Evolutionary conservation across 1,140 invertebrate genomes (phyloP), one percentile per base, ranked within the genome.

Genomic region (Scylla paramamosain): DNA sequence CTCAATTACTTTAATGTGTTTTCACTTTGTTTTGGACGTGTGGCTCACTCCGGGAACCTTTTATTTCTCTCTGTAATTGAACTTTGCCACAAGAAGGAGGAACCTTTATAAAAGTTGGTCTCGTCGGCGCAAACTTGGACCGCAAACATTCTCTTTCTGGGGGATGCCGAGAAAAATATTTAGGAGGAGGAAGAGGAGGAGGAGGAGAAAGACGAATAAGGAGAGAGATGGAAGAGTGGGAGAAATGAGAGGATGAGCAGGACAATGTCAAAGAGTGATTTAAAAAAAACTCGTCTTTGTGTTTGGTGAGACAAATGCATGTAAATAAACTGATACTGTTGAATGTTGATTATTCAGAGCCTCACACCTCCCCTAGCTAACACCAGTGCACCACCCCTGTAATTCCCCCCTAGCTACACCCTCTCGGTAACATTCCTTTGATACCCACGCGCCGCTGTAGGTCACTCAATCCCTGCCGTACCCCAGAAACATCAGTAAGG

Each of bases 1-100:
- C 67, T 84, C 91, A 84, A 93, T 93, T 93, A 46, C 91, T 93
- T 84, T 93, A 93, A 93, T 93, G 91, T 93, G 77, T 84, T 93
- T 93, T 93, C 91, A 45, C 45, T 45, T 83, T 93, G 67, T 77
- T 92, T 92, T 93, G 67, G 77, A 93, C 77, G 90, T 91, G 52
- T 32, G 52, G 90, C 52, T 67, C 52, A 91, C 90, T 91, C 52
- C 89, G 25, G 67, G 46, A 20, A 52, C 29, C 90, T 91, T 91
- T 91, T 91, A 91, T 91, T 91, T 91, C 90, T 77, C 12, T 10
- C 52, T 77, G 52, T 91, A 91, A 91, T 91, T 91, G 90, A 31
- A 91, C 67, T 91, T 91, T 91, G 52, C 52, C 90, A 28, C n/a
- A 25, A 67, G 52, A 32, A 67, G 90, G 52, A 46, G 45, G 29